Conservation (phyloP, 1,140 invertebrate genomes). For the Diuraphis noxia region DNA sequence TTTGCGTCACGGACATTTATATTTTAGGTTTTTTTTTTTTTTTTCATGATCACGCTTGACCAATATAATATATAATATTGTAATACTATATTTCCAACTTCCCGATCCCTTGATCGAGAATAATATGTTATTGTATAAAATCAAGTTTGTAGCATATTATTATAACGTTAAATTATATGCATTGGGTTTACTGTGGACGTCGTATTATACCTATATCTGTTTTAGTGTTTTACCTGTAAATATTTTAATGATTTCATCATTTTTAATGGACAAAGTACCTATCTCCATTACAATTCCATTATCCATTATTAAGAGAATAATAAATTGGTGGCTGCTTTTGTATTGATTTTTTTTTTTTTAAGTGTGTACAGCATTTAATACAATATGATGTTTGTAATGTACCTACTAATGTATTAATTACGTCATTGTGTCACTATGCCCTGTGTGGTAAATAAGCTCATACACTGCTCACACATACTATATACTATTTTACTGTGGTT, state of each 20-base stretch:
- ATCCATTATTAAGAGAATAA: background rate
- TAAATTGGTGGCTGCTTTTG: background rate
- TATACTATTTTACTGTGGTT: background rate
- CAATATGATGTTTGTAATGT: background rate
- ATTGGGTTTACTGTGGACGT: background rate
- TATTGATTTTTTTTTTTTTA: background rate
- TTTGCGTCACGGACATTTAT: background rate
- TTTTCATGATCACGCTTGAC: background rate
- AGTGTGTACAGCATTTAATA: background rate
- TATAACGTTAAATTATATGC: no score
- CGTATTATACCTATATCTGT: background rate
- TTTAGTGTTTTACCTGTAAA: background rate
- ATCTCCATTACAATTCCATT: background rate
- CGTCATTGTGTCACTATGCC: background rate
- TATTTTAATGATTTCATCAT: constrained; percentile 5
- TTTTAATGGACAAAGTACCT: background rate
- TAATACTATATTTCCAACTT: background rate
- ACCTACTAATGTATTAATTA: background rate
- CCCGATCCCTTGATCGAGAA: background rate
- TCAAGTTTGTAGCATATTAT: background rate
- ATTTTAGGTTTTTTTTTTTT: background rate
- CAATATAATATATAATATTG: background rate
- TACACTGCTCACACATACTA: background rate
- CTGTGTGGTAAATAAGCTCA: background rate
- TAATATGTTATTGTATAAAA: background rate